phyloP scores from a whole-genome alignment of 1,140 invertebrate genomes.

The Spodoptera litura region DNA sequence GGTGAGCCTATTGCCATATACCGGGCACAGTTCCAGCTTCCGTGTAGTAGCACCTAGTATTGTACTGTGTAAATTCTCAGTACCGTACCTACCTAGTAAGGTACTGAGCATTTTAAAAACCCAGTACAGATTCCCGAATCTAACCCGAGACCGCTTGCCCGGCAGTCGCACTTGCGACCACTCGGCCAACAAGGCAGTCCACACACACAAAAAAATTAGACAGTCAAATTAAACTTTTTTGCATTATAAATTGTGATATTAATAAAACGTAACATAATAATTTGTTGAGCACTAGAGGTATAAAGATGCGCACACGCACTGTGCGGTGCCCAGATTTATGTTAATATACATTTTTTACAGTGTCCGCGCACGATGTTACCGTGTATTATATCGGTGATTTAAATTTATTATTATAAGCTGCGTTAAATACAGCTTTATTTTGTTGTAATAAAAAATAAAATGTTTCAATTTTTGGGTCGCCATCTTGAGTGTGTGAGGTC shows the following conservation, averaged over 20 bases:
- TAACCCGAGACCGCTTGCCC: too few relatives aligned
- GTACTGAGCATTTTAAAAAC: too few relatives aligned
- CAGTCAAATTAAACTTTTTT: background rate
- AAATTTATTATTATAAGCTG: conserved; percentile 31
- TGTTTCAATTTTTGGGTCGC: background rate
- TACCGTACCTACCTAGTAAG: too few relatives aligned
- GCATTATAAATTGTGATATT: background rate
- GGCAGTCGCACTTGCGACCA: too few relatives aligned
- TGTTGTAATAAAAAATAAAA: background rate
- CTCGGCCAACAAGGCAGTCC: too few relatives aligned
- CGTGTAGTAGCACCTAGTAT: too few relatives aligned
- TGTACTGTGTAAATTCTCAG: too few relatives aligned
- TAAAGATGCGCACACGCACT: background rate
- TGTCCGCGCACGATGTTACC: conserved; percentile 15
- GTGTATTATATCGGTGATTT: conserved; percentile 10
- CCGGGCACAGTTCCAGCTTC: too few relatives aligned
- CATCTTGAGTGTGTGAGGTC: background rate
- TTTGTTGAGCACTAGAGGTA: conserved; percentile 46
- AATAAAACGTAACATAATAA: background rate
- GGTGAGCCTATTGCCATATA: too few relatives aligned
- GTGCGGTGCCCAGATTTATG: conserved; percentile 40
- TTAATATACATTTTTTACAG: conserved; percentile 14
- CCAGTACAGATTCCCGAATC: too few relatives aligned
- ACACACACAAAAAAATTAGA: too few relatives aligned
- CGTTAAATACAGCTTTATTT: conserved; percentile 30